A percentile compares a stretch with the other conserved stretches of the same genome.
Evolutionary conservation across 2,113 vertebrate species (phyloP).

Genomic region (Psettodes erumei): DNA sequence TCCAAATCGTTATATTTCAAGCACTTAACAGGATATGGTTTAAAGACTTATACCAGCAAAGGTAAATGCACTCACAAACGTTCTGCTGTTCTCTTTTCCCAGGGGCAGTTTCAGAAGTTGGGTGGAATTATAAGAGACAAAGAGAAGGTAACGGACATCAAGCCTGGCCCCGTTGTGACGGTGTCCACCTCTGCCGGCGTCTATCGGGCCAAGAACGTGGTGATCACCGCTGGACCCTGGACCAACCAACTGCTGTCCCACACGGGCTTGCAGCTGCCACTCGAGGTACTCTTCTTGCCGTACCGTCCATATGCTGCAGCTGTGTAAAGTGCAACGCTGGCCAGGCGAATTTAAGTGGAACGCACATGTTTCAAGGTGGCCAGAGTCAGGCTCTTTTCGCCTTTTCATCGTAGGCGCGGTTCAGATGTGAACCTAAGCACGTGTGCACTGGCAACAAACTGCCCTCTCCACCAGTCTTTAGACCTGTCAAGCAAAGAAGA

Average conservation of each 20-base stretch:
- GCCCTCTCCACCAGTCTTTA: no score
- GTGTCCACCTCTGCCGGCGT: conserved; percentile 81
- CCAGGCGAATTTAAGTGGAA: no score
- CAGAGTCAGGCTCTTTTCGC: no score
- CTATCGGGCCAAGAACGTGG: conserved; percentile 85
- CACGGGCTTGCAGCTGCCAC: conserved; percentile 85
- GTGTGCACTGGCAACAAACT: neutral
- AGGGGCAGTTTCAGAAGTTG: conserved; percentile 81
- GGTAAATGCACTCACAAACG: neutral
- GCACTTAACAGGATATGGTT: neutral
- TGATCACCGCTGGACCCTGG: conserved; percentile 91
- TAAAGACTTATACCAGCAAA: neutral
- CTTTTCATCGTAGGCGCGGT: neutral
- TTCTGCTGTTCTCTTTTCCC: conserved; percentile 5
- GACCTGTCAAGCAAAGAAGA: neutral
- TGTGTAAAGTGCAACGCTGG: no score
- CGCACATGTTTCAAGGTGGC: no score
- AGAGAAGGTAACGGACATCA: conserved; percentile 86
- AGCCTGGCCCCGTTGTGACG: conserved; percentile 81
- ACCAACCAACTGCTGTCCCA: conserved; percentile 82
- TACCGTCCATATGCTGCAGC: no score
- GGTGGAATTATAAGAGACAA: conserved; percentile 87
- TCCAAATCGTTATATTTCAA: neutral
- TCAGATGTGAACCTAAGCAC: neutral
- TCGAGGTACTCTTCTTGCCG: conserved; percentile 90